phyloP scores from a whole-genome alignment of 2,113 vertebrate species.

The Brachyistius frenatus region DNA sequence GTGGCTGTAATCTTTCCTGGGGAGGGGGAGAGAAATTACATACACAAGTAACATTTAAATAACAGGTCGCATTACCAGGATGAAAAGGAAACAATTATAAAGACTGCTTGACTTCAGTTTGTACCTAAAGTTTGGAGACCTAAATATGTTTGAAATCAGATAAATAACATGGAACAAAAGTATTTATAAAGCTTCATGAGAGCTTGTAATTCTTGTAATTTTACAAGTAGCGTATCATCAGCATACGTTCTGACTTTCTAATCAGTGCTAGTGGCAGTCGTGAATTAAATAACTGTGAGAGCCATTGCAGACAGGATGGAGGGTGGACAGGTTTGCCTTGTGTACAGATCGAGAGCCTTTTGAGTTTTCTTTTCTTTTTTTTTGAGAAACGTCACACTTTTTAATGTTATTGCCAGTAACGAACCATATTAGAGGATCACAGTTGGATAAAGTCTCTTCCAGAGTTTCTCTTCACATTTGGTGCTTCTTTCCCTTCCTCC shows the following conservation, averaged over 20 bases:
- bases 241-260: no score
- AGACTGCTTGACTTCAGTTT: background rate
- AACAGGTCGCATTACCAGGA: no score
- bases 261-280: no score
- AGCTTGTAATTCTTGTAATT: no score
- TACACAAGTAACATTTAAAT: background rate
- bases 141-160: background rate
- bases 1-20: no score
- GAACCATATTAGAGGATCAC: background rate
- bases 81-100: background rate
- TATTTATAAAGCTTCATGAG: background rate
- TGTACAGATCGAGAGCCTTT: background rate
- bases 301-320: conserved; percentile 1
- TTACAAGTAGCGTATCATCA: no score
- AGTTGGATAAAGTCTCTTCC: background rate
- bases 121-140: background rate
- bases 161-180: background rate
- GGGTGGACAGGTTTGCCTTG: background rate
- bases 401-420: background rate
- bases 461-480: background rate
- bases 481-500: background rate
- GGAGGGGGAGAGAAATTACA: background rate
- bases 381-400: background rate
- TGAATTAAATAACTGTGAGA: no score
- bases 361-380: background rate